Conservation (phyloP, 2,797 vertebrate genomes). For the Acipenser transmontanus region DNA sequence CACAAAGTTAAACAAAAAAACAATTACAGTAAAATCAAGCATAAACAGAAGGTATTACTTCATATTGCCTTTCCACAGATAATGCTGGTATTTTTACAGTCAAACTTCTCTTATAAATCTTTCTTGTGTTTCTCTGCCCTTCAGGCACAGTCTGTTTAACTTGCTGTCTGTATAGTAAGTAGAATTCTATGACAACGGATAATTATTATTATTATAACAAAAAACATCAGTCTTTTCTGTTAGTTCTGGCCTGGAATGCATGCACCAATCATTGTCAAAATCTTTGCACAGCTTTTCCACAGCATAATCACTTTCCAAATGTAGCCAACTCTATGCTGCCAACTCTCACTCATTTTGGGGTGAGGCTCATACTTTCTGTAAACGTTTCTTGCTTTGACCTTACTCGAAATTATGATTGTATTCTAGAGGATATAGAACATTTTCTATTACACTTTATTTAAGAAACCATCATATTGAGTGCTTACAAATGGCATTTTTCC, state of each 20-base stretch:
- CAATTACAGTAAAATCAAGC: too few species aligned
- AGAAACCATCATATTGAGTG: slow-evolving; percentile 54
- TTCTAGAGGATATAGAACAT: background rate
- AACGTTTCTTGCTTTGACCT: background rate
- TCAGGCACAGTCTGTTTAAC: too few species aligned
- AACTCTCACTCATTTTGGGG: background rate
- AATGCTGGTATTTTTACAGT: too few species aligned
- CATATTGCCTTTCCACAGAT: too few species aligned
- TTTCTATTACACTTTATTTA: slow-evolving; percentile 13
- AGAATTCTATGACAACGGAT: slow-evolving; percentile 27
- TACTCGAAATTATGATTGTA: background rate
- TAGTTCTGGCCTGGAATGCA: slow-evolving; percentile 10
- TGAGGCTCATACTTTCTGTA: background rate
- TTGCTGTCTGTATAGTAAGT: too few species aligned
- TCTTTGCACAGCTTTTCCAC: slow-evolving; percentile 31
- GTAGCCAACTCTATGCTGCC: slow-evolving; percentile 20
- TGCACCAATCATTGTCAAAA: slow-evolving; percentile 40
- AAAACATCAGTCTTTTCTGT: background rate
- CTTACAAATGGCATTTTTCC: slow-evolving; percentile 52
- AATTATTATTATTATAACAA: slow-evolving; percentile 34
- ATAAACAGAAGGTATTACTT: too few species aligned
- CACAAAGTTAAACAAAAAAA: too few species aligned
- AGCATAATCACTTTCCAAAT: slow-evolving; percentile 40
- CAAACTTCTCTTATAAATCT: too few species aligned
- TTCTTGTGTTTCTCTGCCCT: too few species aligned